A percentile compares a stretch with the other conserved stretches of the same genome.
Evolutionary conservation across 2,113 vertebrate genomes (phyloP).

Genomic region (Ailuropoda melanoleuca): DNA sequence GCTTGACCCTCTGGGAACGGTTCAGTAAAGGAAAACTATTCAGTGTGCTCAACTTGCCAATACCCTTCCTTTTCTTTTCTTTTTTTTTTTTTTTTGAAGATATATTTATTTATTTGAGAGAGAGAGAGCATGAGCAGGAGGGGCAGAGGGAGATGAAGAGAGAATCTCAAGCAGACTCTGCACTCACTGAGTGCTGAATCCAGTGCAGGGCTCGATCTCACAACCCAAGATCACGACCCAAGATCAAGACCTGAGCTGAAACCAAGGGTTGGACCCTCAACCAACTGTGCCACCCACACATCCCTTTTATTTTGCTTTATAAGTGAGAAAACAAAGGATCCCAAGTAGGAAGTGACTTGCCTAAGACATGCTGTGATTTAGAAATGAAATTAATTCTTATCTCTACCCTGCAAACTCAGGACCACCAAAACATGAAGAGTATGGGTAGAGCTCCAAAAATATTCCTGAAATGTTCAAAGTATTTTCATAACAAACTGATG

Average conservation of each 20-base stretch:
- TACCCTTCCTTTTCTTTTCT: not conserved
- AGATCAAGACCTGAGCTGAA: not conserved
- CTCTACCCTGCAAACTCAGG: not conserved
- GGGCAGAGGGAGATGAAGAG: not conserved
- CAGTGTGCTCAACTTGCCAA: not conserved
- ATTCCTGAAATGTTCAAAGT: not conserved
- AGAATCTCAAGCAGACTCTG: not conserved
- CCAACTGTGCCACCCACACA: not conserved
- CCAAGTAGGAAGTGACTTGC: not conserved
- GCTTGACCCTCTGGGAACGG: not conserved
- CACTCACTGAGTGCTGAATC: not conserved
- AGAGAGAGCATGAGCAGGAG: not conserved
- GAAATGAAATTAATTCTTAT: not conserved
- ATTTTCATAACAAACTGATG: not conserved
- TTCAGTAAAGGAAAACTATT: constrained; percentile 41
- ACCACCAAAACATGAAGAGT: not conserved
- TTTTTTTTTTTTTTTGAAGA: not conserved
- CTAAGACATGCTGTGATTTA: not conserved
- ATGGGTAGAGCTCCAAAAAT: not conserved
- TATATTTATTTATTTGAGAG: not conserved
- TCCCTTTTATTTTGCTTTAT: not conserved
- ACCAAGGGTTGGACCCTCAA: not conserved
- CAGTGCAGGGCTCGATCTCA: not conserved
- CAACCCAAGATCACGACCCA: not conserved
- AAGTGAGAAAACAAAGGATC: not conserved